These are phyloP conservation scores for Eupithecia insigniata DNA, from an alignment of 2,888 invertebrate genomes.

Conservation along the genomic window DNA sequence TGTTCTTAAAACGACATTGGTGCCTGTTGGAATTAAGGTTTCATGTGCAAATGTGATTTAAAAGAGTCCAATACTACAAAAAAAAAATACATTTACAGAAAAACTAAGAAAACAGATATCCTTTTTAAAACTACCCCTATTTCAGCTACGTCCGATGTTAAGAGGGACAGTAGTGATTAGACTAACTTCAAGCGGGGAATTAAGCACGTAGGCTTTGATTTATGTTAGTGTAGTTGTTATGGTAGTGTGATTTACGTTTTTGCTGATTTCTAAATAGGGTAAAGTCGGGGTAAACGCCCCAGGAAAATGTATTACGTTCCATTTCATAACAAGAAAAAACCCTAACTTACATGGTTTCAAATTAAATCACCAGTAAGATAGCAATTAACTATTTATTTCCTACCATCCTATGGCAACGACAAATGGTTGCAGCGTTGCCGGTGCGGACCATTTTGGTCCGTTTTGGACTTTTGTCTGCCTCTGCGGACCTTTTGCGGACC, in stretches of 20 bases:
- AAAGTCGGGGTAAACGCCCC: not conserved
- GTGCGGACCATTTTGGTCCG: no score
- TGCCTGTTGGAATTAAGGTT: not conserved
- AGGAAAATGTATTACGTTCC: no score
- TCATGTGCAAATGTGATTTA: not conserved
- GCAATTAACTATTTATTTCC: not conserved
- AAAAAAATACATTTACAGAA: no score
- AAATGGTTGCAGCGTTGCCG: no score
- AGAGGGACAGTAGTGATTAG: conserved; percentile 30
- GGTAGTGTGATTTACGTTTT: not conserved
- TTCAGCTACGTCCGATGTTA: conserved; percentile 4
- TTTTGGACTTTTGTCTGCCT: no score
- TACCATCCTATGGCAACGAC: no score
- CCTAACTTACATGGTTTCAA: not conserved
- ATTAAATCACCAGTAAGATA: not conserved
- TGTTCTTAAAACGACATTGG: not conserved
- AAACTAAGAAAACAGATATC: not conserved
- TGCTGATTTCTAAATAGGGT: not conserved
- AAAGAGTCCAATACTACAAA: no score
- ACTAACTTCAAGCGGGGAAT: conserved; percentile 8
- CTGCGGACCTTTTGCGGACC: no score
- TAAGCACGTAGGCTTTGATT: conserved; percentile 18
- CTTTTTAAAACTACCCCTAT: conserved; percentile 18
- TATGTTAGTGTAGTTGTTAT: not conserved
- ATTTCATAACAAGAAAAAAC: no score